Evolutionary conservation across 2,888 invertebrate genomes (phyloP).

Genomic region (Trimorus sp.): DNA sequence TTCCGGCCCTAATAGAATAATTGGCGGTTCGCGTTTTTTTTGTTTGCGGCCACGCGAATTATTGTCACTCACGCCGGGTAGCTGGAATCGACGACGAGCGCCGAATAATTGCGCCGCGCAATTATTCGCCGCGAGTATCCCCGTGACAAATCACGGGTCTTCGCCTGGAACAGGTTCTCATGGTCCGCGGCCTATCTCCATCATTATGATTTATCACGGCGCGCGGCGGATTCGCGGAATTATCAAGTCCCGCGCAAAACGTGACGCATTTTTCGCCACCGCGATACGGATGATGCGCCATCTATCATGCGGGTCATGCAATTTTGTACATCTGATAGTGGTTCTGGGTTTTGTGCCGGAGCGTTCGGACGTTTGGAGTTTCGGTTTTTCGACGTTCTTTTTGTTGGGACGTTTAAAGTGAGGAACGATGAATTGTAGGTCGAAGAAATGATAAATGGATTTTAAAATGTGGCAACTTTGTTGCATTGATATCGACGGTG

Average conservation of each 20-base stretch:
- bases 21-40: constrained; percentile 66
- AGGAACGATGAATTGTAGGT: no score
- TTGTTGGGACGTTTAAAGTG: no score
- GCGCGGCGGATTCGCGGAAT: constrained; percentile 51
- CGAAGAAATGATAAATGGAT: no score
- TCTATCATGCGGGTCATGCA: constrained; percentile 28
- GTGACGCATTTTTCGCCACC: constrained; percentile 41
- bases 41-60: constrained; percentile 28
- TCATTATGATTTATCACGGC: constrained; percentile 60
- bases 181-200: constrained; percentile 45
- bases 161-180: constrained; percentile 51
- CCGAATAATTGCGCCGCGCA: constrained; percentile 57
- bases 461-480: no score
- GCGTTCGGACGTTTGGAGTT: neutral
- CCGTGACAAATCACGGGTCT: constrained; percentile 60
- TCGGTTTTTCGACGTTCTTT: no score
- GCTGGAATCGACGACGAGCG: constrained; percentile 32
- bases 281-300: constrained; percentile 21
- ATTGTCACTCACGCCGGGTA: constrained; percentile 33
- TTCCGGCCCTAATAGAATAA: constrained; percentile 75
- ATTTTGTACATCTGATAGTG: constrained; percentile 26
- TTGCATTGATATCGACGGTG: no score
- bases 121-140: constrained; percentile 39
- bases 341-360: constrained; percentile 26
- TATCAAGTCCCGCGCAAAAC: constrained; percentile 50